These are phyloP conservation scores for Papio anubis DNA, from an alignment of 2,113 vertebrate species.

Conservation along the genomic window DNA sequence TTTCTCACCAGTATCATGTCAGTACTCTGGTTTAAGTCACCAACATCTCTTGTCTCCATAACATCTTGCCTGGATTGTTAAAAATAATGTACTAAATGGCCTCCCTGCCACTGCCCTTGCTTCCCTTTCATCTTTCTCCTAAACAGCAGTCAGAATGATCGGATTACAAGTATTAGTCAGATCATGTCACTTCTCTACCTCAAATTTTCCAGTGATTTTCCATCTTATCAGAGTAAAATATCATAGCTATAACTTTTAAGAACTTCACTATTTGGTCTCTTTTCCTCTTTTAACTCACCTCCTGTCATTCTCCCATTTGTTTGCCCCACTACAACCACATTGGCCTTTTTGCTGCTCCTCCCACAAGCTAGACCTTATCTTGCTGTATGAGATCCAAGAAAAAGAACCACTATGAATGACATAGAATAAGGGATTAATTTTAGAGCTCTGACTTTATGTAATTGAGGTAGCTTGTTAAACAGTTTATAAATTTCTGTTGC, in stretches of 20 bases:
- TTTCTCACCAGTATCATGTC: not conserved
- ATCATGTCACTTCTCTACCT: not conserved
- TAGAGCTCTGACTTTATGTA: not conserved
- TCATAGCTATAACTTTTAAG: not conserved
- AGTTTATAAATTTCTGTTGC: not conserved
- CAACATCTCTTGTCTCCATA: not conserved
- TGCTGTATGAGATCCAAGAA: not conserved
- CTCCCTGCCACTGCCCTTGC: not conserved
- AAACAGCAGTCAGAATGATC: not conserved
- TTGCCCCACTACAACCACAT: not conserved
- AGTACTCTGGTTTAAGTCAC: not conserved
- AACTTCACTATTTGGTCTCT: not conserved
- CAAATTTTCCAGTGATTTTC: not conserved
- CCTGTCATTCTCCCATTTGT: not conserved
- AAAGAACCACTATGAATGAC: not conserved
- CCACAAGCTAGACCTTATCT: not conserved
- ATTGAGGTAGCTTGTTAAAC: not conserved
- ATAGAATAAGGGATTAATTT: not conserved
- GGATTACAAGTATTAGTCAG: not conserved
- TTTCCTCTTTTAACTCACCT: not conserved
- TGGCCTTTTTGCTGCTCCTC: not conserved
- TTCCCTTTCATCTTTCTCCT: not conserved
- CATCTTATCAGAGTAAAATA: not conserved
- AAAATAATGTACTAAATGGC: not conserved
- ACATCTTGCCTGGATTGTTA: not conserved